Evolutionary conservation across 2,113 vertebrate genomes (phyloP).

Genomic region (Pygoscelis adeliae): DNA sequence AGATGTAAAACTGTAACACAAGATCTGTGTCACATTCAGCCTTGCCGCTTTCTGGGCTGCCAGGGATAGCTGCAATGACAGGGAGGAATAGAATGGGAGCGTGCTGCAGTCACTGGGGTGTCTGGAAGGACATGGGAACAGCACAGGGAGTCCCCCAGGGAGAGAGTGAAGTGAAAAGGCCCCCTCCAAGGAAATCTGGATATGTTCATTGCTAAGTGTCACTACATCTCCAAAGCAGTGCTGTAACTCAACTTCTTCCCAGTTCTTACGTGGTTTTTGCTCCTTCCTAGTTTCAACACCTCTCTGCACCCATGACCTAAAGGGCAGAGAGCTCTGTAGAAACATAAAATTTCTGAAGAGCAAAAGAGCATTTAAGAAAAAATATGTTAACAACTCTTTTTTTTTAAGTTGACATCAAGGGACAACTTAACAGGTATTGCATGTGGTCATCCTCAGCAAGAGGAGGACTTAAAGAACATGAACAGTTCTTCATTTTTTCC

Average conservation of each 20-base stretch:
- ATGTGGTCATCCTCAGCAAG: background rate
- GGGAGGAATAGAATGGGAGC: background rate
- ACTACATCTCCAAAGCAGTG: background rate
- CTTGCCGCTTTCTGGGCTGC: rapidly evolving
- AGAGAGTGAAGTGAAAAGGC: background rate
- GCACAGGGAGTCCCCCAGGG: no score
- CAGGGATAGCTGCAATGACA: rapidly evolving
- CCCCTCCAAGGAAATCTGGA: background rate
- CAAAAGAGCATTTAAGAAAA: background rate
- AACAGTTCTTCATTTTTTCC: background rate
- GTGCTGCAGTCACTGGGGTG: background rate
- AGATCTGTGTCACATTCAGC: background rate
- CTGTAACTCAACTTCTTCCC: background rate
- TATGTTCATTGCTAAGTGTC: background rate
- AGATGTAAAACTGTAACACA: background rate
- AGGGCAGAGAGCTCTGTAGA: background rate
- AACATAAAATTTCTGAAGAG: background rate
- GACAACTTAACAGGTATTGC: background rate
- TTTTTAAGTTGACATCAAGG: background rate
- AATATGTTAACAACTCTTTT: background rate
- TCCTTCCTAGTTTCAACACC: background rate
- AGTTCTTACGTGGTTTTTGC: background rate
- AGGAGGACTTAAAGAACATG: background rate
- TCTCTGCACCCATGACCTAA: background rate
- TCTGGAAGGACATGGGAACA: background rate